Conservation (phyloP, 2,113 vertebrate genomes). For the Gymnarchus niloticus region DNA sequence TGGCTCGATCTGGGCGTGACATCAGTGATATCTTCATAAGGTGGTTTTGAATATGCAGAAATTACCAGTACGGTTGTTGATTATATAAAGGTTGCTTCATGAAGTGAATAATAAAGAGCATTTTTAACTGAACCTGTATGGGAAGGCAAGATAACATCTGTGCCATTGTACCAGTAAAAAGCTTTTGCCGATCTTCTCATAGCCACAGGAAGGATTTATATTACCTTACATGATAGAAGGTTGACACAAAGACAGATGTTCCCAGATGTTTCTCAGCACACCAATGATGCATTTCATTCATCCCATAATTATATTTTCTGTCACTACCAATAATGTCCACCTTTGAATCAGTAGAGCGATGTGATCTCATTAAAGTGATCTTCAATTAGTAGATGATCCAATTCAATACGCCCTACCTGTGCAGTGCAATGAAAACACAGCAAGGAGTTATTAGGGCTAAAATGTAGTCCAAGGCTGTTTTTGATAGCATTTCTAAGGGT, state of each 20-base stretch:
- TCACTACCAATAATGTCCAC: not conserved
- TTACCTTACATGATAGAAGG: not conserved
- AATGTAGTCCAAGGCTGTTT: not conserved
- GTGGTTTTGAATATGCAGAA: not conserved
- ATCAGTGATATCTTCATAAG: not conserved
- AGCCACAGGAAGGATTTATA: not conserved
- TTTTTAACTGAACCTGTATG: not conserved
- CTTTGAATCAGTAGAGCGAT: not conserved
- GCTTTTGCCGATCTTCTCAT: not conserved
- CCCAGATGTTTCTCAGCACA: not conserved
- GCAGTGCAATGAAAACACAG: not conserved
- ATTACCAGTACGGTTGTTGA: not conserved
- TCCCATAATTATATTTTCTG: not conserved
- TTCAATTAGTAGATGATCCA: not conserved
- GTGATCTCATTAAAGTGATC: too few relatives aligned
- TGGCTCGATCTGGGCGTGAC: too few relatives aligned
- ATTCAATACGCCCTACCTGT: not conserved
- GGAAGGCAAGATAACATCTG: not conserved
- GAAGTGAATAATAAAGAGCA: not conserved
- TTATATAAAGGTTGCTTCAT: not conserved
- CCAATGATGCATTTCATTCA: not conserved
- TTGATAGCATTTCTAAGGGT: not conserved
- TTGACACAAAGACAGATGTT: not conserved
- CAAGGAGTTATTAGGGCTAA: not conserved
- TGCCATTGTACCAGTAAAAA: not conserved